Evolutionary conservation across 2,888 invertebrate species (phyloP).

Genomic region (Notocelia uddmanniana): DNA sequence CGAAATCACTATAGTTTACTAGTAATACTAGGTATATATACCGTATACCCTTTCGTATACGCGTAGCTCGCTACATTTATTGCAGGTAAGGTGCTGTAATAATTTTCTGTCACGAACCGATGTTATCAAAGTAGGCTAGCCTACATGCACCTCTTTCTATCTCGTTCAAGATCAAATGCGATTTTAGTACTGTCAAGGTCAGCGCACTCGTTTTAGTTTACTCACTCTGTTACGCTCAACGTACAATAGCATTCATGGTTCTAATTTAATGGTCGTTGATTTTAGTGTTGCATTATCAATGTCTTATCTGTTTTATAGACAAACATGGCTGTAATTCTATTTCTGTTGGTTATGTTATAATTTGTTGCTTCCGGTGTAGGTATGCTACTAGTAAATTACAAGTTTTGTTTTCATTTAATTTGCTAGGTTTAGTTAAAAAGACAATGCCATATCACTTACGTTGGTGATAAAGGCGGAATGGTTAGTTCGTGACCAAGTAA

Average conservation of each 20-base stretch:
- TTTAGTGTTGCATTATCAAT: constrained; percentile 17
- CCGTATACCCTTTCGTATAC: background rate
- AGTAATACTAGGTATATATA: background rate
- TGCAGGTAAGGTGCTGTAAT: background rate
- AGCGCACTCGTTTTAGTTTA: constrained; percentile 50
- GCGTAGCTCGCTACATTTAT: background rate
- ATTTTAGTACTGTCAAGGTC: constrained; percentile 55
- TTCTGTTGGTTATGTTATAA: constrained; percentile 11
- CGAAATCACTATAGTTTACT: constrained; percentile 14
- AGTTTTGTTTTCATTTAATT: background rate
- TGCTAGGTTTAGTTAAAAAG: background rate
- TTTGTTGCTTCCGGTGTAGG: constrained; percentile 18
- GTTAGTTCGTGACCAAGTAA: constrained; percentile 44
- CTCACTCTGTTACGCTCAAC: constrained; percentile 50
- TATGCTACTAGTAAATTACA: background rate
- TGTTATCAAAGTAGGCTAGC: constrained; percentile 19
- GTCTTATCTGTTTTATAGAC: constrained; percentile 11
- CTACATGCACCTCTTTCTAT: constrained; percentile 51
- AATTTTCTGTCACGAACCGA: constrained; percentile 21
- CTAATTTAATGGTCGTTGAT: constrained; percentile 47
- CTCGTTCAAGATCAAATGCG: constrained; percentile 60
- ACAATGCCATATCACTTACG: constrained; percentile 30
- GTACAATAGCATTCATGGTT: constrained; percentile 50
- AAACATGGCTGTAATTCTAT: constrained; percentile 6
- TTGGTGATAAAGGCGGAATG: constrained; percentile 30